A percentile compares a stretch with the other conserved stretches of the same genome.
Conservation (phyloP, 2,797 vertebrate species). For the Eulemur coronatus region DNA sequence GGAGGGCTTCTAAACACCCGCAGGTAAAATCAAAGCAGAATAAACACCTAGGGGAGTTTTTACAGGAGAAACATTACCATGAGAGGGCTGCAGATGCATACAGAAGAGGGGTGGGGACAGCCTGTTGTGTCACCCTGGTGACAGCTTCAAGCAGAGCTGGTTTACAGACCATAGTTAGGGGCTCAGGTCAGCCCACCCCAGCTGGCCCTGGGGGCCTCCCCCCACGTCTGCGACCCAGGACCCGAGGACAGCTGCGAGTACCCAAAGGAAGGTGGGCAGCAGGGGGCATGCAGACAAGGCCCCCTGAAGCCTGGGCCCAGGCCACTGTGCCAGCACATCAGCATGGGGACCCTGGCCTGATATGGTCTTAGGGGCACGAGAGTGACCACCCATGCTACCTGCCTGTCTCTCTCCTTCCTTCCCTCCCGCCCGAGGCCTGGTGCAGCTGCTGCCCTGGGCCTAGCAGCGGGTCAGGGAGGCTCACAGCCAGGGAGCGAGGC, state of each 20-base stretch:
- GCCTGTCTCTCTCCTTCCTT: neutral
- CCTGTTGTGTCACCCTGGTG: neutral
- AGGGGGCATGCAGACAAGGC: neutral
- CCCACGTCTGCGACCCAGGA: neutral
- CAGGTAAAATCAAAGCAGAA: neutral
- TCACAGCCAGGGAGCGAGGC: neutral
- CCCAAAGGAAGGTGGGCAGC: neutral
- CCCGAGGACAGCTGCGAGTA: neutral
- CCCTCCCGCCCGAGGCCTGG: neutral
- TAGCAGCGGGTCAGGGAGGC: neutral
- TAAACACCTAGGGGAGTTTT: neutral
- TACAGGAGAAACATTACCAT: neutral
- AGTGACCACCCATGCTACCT: neutral
- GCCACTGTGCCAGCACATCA: neutral
- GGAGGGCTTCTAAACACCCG: neutral
- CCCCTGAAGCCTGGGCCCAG: neutral
- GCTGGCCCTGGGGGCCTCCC: neutral
- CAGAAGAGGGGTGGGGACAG: neutral
- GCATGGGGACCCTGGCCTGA: neutral
- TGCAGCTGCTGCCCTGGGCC: neutral
- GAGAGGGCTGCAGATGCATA: neutral
- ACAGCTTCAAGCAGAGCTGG: neutral
- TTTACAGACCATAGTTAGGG: neutral
- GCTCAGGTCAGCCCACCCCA: neutral
- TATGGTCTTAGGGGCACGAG: accelerated